A percentile compares a stretch with the other conserved stretches of the same genome.
Conservation (phyloP, 2,888 invertebrate species). For the Petrophora chlorosata region DNA sequence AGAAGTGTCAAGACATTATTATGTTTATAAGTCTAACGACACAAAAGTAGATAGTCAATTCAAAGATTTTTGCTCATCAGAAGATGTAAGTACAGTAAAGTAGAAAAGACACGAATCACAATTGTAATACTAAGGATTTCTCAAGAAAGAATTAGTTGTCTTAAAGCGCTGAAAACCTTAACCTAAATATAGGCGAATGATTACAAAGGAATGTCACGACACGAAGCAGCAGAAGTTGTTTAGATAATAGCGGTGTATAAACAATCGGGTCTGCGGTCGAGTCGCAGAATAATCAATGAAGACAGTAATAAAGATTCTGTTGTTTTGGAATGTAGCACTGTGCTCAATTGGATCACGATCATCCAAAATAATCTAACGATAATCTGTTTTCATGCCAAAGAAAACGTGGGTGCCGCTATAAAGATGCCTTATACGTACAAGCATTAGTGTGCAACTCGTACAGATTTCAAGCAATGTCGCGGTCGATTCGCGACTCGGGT, state of each 20-base stretch:
- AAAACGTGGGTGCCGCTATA: too few species aligned
- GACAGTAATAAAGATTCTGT: slow-evolving; percentile 16
- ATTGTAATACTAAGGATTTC: slow-evolving; percentile 39
- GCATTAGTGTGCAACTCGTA: neutral
- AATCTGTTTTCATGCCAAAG: too few species aligned
- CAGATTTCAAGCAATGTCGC: slow-evolving; percentile 2
- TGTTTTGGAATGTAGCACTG: neutral
- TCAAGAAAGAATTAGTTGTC: slow-evolving; percentile 31
- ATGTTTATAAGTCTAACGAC: too few species aligned
- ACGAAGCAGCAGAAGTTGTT: slow-evolving; percentile 75
- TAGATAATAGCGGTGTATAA: slow-evolving; percentile 75
- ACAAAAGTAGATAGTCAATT: too few species aligned
- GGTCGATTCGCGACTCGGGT: neutral
- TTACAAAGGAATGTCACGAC: slow-evolving; percentile 82
- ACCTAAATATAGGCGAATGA: slow-evolving; percentile 73
- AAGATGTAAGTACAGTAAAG: neutral
- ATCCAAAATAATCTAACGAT: too few species aligned
- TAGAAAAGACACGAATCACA: slow-evolving; percentile 13
- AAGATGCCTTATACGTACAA: too few species aligned
- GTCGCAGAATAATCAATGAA: slow-evolving; percentile 19
- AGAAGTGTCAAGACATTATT: too few species aligned
- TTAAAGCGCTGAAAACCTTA: slow-evolving; percentile 68
- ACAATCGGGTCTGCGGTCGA: slow-evolving; percentile 70
- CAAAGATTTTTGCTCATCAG: too few species aligned
- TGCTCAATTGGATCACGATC: too few species aligned